Evolutionary conservation across 2,113 vertebrate genomes (phyloP).

Genomic region (Psilopogon haemacephalus): DNA sequence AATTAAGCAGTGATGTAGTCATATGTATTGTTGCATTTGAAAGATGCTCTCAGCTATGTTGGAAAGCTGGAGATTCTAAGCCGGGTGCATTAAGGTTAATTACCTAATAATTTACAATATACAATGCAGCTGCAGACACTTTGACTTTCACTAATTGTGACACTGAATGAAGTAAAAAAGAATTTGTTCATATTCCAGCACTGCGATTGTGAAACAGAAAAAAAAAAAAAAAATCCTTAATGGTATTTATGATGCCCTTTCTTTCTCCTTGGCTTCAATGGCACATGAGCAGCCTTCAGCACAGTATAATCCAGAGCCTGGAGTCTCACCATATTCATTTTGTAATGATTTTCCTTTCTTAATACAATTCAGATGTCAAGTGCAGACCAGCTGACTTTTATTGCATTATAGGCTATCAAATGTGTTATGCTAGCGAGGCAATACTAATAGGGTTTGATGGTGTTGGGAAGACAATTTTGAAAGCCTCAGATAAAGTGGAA

Average conservation of each 20-base stretch:
- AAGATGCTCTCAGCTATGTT: constrained; percentile 4
- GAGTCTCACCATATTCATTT: background rate
- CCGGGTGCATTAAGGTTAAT: constrained; percentile 73
- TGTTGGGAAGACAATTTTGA: background rate
- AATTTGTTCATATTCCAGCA: constrained; percentile 18
- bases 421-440: background rate
- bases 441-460: background rate
- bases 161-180: constrained; percentile 39
- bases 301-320: background rate
- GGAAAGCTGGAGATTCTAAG: constrained; percentile 24
- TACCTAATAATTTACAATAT: constrained; percentile 68
- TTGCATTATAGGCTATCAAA: background rate
- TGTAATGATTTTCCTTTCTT: constrained; percentile 62
- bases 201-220: background rate
- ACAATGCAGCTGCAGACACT: constrained; percentile 52
- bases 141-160: constrained; percentile 69
- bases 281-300: background rate
- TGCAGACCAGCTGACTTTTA: background rate
- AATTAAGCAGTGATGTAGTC: background rate
- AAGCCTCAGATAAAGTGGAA: background rate
- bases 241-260: background rate
- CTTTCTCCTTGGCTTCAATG: constrained; percentile 41
- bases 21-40: background rate
- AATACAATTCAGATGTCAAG: background rate
- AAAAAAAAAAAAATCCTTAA: background rate